phyloP scores from a whole-genome alignment of 2,888 invertebrate species.

The Eucera pruinosa region DNA sequence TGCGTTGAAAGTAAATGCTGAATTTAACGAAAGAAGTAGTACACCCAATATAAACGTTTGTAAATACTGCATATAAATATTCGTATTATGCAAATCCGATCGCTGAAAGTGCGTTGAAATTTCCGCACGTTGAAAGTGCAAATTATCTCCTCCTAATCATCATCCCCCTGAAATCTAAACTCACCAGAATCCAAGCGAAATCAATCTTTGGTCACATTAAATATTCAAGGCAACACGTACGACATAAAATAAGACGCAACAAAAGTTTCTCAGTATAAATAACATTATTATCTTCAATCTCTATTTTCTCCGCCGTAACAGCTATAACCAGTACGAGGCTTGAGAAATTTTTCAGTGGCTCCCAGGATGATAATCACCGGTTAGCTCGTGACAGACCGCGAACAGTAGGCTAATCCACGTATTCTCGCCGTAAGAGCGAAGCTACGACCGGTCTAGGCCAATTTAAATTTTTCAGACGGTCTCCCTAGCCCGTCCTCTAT shows the following conservation, averaged over 20 bases:
- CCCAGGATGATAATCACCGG: constrained; percentile 75
- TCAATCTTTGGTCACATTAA: background rate
- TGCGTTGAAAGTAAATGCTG: too few species aligned
- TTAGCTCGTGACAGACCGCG: constrained; percentile 54
- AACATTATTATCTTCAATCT: constrained; percentile 10
- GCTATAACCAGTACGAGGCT: background rate
- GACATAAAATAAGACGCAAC: background rate
- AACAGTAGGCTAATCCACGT: constrained; percentile 66
- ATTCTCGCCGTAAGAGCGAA: constrained; percentile 56
- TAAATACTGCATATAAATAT: too few species aligned
- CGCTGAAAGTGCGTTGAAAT: too few species aligned
- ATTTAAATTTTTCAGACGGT: constrained; percentile 79
- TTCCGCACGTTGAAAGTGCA: too few species aligned
- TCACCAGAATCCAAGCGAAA: too few species aligned
- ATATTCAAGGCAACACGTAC: background rate
- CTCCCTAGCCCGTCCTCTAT: constrained; percentile 68
- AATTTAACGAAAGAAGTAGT: too few species aligned
- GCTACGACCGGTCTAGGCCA: constrained; percentile 75
- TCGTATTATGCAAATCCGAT: too few species aligned
- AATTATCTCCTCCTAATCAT: too few species aligned
- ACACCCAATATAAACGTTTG: too few species aligned
- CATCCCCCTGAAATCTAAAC: too few species aligned
- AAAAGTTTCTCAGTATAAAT: background rate
- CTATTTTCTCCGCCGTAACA: background rate
- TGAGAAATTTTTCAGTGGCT: constrained; percentile 82